phyloP scores from a whole-genome alignment of 2,113 vertebrate genomes.

The Excalfactoria chinensis region DNA sequence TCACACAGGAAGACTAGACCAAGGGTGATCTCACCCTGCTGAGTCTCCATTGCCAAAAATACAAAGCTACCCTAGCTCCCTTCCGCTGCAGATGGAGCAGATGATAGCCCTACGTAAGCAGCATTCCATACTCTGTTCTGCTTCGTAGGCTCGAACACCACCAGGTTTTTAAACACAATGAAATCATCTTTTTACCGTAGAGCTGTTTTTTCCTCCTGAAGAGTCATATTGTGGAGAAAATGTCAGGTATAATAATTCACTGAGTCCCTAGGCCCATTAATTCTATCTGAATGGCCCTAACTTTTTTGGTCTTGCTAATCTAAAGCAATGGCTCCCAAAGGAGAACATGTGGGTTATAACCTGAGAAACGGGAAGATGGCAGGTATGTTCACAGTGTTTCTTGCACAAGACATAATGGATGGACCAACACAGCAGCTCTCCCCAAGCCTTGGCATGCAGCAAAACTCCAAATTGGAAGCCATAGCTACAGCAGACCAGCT shows the following conservation, averaged over 20 bases:
- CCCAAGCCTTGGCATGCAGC: background rate
- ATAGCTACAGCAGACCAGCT: background rate
- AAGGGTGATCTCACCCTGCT: background rate
- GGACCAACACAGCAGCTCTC: background rate
- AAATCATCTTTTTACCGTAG: background rate
- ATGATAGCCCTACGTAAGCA: background rate
- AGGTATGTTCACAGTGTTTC: background rate
- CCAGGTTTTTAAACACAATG: background rate
- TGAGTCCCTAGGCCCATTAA: background rate
- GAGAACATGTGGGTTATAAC: background rate
- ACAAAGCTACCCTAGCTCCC: background rate
- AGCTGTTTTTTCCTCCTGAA: background rate
- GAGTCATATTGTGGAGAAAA: background rate
- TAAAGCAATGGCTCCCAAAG: background rate
- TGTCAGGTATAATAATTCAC: fast-evolving
- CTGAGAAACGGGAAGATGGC: background rate
- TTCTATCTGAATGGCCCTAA: background rate
- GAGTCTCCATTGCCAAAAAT: background rate
- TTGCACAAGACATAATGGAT: background rate
- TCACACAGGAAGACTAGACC: background rate
- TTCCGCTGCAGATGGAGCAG: background rate
- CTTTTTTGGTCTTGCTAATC: background rate
- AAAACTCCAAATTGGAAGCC: background rate
- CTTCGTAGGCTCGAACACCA: background rate
- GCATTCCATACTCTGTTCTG: background rate